Base-by-base conservation (phyloP, 2,113 vertebrate genomes). In the Stegastes partitus region DNA sequence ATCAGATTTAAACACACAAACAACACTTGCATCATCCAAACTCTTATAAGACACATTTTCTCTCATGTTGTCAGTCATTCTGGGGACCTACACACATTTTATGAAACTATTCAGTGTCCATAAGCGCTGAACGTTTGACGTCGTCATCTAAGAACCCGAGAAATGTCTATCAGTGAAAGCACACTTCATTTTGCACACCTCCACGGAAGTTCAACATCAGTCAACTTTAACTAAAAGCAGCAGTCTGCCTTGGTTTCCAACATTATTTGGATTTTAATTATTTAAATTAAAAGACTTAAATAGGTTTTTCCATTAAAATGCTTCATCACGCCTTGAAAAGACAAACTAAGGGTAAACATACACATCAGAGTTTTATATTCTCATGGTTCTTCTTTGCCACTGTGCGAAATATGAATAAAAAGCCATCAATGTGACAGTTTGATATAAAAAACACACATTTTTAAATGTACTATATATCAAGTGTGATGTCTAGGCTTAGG, bases 1-100 rank as follows among this genome's bases (percentile, higher is more conserved):
- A 49, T 3, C n/a, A 49, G 3, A 69, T 65, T 76, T 28, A 45
- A n/a, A 63, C 18, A 25, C 14, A 59, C 3, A 56, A 63, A 79
- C 26, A 47, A 68, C 19, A 71, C 12, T 50, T 11, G 5, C 50
- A 51, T 15, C 19, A 21, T 22, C 8, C 3, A 61, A 34, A 54
- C 31, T 23, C 2, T 11, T 23, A 34, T n/a, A 2, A 55, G 12
- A 82, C 50, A 76, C 15, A 68, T 2, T n/a, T 39, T 42, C 11
- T 56, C 28, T 19, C 15, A 11, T 53, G 25, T 26, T 23, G 11
- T 28, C 61, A 51, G 42, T 72, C 47, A 54, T 69, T 18, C 44
- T 34, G 18, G 16, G 7, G 28, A n/a, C 1, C 23, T 26, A 12
- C 23, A 3, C 4, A 79, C 3, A 0, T n/a, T 58, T 51, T 22